Evolutionary conservation across 2,888 invertebrate genomes (phyloP), one percentile per base, ranked within the genome.

Genomic region (Heterodera filipjevi): DNA sequence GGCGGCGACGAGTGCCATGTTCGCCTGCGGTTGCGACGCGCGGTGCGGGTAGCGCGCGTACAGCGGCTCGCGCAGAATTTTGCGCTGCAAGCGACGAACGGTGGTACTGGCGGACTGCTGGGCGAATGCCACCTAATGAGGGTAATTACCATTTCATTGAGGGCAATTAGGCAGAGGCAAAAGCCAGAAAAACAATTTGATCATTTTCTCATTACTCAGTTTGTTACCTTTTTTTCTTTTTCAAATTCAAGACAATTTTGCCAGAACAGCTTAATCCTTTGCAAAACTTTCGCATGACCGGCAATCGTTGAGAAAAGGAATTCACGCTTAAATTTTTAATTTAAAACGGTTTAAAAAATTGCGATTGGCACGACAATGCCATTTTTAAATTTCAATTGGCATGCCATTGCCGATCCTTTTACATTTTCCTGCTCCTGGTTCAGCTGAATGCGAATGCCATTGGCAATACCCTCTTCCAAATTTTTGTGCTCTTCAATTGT

Each of bases 401-500:
- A 22, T 22, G 70, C 49, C 16, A 49, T 49, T 49, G 12, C 16
- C 49, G 3, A 8, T 14, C 49, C 12, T 39, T 39, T 39, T 0
- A 66, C 64, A 22, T 70, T 71, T 44, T 59, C 81, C 68, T 75
- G 53, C 49, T 46, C 32, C 27, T 46, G 19, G 49, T 84, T 78
- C 44, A 82, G 68, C 35, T 46, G 76, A 19, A 82, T 30, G 33
- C 81, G 82, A n/a, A 82, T 77, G 22, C 81, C 82, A 53, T 80
- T 78, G 39, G 66, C 30, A 46, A 84, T 79, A 39, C 84, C 83
- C 19, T 82, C 76, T 33, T 79, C 77, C 32, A 53, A 64, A 39
- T 78, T 68, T 22, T 66, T 68, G 76, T 85, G 85, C 64, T 86
- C 85, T 82, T 89, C 88, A n/a, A 86, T 84, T 16, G 82, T 82